Conservation (phyloP, 2,113 vertebrate species). For the Corydoras sp. region DNA sequence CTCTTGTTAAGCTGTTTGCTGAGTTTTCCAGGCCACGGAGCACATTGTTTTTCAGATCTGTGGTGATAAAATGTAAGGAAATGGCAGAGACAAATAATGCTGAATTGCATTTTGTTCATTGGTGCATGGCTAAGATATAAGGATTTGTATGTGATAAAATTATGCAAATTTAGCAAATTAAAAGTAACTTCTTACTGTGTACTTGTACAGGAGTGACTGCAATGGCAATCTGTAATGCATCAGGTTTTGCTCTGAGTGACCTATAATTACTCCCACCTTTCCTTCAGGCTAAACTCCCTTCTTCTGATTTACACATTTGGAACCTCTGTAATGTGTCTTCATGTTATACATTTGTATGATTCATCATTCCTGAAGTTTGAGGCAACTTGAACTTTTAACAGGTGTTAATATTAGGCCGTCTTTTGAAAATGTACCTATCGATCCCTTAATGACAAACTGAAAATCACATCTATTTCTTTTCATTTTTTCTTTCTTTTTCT, state of each 20-base stretch:
- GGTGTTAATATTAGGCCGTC: conserved; percentile 17
- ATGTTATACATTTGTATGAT: conserved; percentile 12
- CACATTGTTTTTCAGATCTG: conserved; percentile 22
- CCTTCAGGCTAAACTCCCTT: conserved; percentile 23
- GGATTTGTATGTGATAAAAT: not conserved
- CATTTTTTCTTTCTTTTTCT: too few species aligned
- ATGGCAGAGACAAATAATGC: not conserved
- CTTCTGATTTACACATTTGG: not conserved
- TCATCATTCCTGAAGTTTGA: conserved; percentile 17
- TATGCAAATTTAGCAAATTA: conserved; percentile 1
- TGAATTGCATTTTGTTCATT: conserved; percentile 20
- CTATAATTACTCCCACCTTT: conserved; percentile 40
- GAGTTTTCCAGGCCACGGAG: conserved; percentile 23
- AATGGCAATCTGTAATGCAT: conserved; percentile 14
- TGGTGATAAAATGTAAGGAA: conserved; percentile 25
- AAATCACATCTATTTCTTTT: too few species aligned
- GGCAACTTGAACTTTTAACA: conserved; percentile 1
- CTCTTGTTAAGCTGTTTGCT: conserved; percentile 30
- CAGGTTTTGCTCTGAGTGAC: conserved; percentile 22
- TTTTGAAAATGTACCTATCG: not conserved
- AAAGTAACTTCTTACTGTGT: not conserved
- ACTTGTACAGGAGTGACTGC: not conserved
- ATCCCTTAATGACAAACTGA: too few species aligned
- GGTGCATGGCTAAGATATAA: conserved; percentile 5
- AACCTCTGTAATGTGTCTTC: conserved; percentile 1